Evolutionary conservation across 1,140 invertebrate genomes (phyloP), one percentile per base, ranked within the genome.

Genomic region (Argopecten irradians): DNA sequence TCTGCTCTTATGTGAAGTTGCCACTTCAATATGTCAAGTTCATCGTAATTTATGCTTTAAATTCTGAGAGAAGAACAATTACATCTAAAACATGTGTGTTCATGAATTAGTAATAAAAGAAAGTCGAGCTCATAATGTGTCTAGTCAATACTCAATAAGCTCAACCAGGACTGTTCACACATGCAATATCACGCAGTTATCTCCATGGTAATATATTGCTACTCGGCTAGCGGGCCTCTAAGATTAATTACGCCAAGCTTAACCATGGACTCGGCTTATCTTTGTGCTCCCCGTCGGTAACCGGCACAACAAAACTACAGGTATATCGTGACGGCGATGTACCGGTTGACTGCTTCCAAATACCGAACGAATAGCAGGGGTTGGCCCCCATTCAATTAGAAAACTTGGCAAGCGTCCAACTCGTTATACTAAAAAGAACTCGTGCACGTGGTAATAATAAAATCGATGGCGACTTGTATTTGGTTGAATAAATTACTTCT

Each of bases 361-460:
- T 71, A 71, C n/a, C 55, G 14, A 22, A 11, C 16, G 22, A 71
- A 71, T 71, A 71, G 55, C 22, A 71, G 55, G 55, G 55, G 55
- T 71, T 71, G 55, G 55, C 55, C 55, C 55, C 55, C 55, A 71
- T 71, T 71, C 55, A 71, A 71, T 71, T 71, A 71, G 55, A 28
- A 71, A 19, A 22, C 22, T 71, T 71, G 55, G 55, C 55, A 71
- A 71, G 55, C n/a, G 55, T 71, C 55, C 55, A 71, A 71, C 55
- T 71, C n/a, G 55, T 5, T 71, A 22, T 71, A 71, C 1, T 71
- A 71, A n/a, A 28, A 28, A n/a, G 55, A 71, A 71, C 55, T 71
- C 55, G 28, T 71, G n/a, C 55, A 28, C 55, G 28, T 71, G n/a
- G 55, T n/a, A 71, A 71, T 71, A 71, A 28, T 11, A 71, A 71